Evolutionary conservation across 2,888 invertebrate genomes (phyloP).

Genomic region (Esperia sulphurella): DNA sequence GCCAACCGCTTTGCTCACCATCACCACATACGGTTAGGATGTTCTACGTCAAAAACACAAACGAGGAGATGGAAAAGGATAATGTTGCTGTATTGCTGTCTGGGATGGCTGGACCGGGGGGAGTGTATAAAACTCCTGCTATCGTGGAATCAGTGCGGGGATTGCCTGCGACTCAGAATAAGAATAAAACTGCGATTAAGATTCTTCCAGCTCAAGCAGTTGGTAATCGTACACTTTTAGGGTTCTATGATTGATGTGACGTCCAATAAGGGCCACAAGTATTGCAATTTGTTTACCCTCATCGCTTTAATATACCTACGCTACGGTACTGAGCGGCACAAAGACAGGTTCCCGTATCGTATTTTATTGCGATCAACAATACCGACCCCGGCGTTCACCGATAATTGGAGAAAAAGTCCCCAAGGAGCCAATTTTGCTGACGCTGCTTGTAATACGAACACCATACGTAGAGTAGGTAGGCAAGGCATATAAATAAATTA

Average conservation of each 20-base stretch:
- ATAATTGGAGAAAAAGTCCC: slow-evolving; percentile 71
- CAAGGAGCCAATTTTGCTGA: slow-evolving; percentile 68
- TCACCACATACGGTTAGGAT: too few relatives aligned
- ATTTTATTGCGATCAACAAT: slow-evolving; percentile 71
- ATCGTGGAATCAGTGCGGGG: too few relatives aligned
- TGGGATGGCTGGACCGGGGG: too few relatives aligned
- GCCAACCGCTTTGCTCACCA: too few relatives aligned
- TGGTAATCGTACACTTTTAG: slow-evolving; percentile 59
- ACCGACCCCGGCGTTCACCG: slow-evolving; percentile 53
- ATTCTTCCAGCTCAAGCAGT: slow-evolving; percentile 36
- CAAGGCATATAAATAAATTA: slow-evolving; percentile 49
- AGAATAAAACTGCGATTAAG: slow-evolving; percentile 17
- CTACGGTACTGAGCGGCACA: slow-evolving; percentile 21
- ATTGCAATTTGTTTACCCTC: slow-evolving; percentile 78
- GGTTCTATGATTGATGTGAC: slow-evolving; percentile 75
- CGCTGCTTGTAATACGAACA: slow-evolving; percentile 40
- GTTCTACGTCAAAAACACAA: too few relatives aligned
- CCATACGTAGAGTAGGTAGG: slow-evolving; percentile 17
- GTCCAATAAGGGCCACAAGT: slow-evolving; percentile 73
- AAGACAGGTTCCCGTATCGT: slow-evolving; percentile 58
- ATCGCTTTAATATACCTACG: slow-evolving; percentile 63
- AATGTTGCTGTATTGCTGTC: too few relatives aligned
- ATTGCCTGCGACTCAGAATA: too few relatives aligned
- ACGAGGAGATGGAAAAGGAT: too few relatives aligned
- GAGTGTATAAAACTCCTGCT: too few relatives aligned